Evolutionary conservation across 2,797 vertebrate species (phyloP), one percentile per base, ranked within the genome.

Genomic region (Periparus ater): DNA sequence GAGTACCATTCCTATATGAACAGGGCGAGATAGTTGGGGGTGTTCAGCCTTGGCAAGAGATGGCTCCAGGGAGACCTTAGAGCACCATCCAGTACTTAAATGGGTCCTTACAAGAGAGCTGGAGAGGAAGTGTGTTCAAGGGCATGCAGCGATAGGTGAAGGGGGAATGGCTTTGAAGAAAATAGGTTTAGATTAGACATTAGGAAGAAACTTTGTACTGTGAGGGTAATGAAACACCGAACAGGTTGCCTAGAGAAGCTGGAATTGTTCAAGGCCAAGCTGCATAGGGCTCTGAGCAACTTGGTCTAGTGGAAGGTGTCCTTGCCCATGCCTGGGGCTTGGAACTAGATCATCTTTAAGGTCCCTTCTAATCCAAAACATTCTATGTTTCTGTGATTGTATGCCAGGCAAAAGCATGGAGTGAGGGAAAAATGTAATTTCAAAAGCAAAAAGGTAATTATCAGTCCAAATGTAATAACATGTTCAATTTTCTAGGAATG

Each of bases 401-500:
- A 67, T 34, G 54, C 15, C 29, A 81, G 4, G 15, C 54, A 77
- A 78, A 77, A 80, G 34, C 25, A 54, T 2, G 9, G 27, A 34
- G 12, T 5, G 25, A 16, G 13, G 25, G 11, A 93, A 82, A 60
- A 87, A 45, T 19, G 26, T 45, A 40, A 67, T 51, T 76, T 58
- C 54, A 81, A 42, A 87, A 53, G 70, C 36, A 80, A 66, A 89
- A 74, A 53, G 21, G 19, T 63, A 42, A 11, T 71, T 63, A 66
- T 32, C 88, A 93, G 58, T 71, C 90, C 94, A 94, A 91, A 88
- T 66, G 79, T 79, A 96, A 87, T 50, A 27, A 79, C 54, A 47
- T 10, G 1, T 78, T 95, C 85, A 55, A 93, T 96, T 93, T 94
- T 84, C 86, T 88, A 85, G 68, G 67, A 96, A 92, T 19, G 47